Evolutionary conservation across 53 echinoderm and acorn worm genomes (phyloP).

Genomic region (Echinometra lucunter): DNA sequence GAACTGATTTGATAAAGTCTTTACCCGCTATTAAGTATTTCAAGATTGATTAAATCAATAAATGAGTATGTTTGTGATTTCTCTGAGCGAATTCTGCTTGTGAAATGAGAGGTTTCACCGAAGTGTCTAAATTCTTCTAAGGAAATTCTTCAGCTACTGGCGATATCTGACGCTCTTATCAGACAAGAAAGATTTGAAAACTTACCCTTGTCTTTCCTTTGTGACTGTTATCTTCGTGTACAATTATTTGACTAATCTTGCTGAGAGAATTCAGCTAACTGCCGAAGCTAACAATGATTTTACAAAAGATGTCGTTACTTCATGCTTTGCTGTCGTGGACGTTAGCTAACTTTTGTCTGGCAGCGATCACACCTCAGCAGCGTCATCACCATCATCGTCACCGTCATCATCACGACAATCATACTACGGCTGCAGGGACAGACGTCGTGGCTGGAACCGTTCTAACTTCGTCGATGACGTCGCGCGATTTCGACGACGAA

Average conservation of each 20-base stretch:
- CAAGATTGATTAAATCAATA: background rate
- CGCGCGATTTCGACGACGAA: background rate
- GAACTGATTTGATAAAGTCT: background rate
- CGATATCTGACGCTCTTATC: background rate
- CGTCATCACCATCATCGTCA: constrained; percentile 35
- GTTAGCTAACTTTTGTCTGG: background rate
- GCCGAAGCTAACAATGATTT: background rate
- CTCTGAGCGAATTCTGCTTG: background rate
- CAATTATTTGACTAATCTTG: background rate
- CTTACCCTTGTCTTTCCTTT: background rate
- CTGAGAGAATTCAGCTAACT: background rate
- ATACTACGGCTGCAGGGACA: background rate
- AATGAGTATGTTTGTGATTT: background rate
- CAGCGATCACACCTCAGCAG: constrained; percentile 3
- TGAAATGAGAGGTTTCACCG: background rate
- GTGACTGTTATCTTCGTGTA: background rate
- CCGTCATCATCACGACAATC: background rate
- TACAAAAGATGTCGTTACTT: background rate
- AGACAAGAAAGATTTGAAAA: background rate
- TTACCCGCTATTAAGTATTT: background rate
- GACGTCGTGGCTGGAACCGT: background rate
- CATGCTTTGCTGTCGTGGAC: background rate
- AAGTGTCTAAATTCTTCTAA: background rate
- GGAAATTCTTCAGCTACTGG: background rate
- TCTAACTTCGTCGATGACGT: background rate